Evolutionary conservation across 1,140 invertebrate species (phyloP), one percentile per base, ranked within the genome.

Genomic region (Drosophila fuyamai): DNA sequence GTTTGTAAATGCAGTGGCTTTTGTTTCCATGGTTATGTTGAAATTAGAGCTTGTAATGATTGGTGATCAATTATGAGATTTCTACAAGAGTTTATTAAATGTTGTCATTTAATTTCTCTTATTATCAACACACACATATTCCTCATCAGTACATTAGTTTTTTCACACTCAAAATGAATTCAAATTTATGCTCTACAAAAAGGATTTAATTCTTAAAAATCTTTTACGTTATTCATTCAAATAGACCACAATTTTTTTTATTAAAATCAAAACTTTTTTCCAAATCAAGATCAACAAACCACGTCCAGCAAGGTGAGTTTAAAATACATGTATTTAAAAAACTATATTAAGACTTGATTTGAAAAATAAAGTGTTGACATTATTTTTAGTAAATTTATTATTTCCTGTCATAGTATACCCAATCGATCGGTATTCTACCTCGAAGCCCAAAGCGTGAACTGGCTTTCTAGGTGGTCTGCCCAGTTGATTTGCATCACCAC

Each of bases 401-500:
- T 14, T 66, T 32, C 7, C 66, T 65, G 14, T 23, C 23, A 48
- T 32, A 32, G 36, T 54, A 43, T 43, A 38, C 14, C 14, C 36
- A 41, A 36, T 57, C 29, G 18, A 43, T 50, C 0, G 12, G 2
- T 36, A 53, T 57, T 47, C 36, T 68, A 53, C 43, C 18, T 44
- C 43, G 6, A 56, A 47, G 10, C 18, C 12, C 8, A 6, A 14
- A 1, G 6, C 27, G 9, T 43, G 29, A 16, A 58, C 65, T 29
- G 68, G 43, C 67, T 58, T 50, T 43, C 65, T 38, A 72, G 68
- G 68, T 72, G 68, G 68, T 71, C 68, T 48, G 36, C 29, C 66
- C 32, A 36, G 53, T 70, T 59, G 62, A 66, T 66, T 66, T 59
- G 62, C 62, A 66, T 59, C 35, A 43, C 36, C 59, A 43, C 16